Conservation (phyloP, 2,797 vertebrate genomes). For the Neosalanx taihuensis region DNA sequence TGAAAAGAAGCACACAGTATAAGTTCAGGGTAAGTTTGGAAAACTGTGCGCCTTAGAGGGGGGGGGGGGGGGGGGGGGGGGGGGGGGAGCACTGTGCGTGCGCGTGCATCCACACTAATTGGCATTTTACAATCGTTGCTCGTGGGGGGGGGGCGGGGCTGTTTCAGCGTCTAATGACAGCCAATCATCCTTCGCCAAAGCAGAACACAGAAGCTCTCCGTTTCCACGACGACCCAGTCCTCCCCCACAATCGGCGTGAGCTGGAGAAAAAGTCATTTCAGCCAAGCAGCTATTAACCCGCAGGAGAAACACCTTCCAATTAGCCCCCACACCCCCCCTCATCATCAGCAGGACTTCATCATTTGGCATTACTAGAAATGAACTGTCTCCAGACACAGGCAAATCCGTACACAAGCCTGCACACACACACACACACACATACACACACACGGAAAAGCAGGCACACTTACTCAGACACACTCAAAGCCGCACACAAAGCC, state of each 20-base stretch:
- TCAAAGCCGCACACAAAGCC: neutral
- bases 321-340: neutral
- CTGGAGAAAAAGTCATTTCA: neutral
- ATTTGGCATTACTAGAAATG: no score
- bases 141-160: no score
- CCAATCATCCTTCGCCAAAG: neutral
- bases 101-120: neutral
- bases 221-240: neutral
- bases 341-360: no score
- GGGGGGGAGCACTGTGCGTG: neutral
- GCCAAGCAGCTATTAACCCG: neutral
- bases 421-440: neutral
- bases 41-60: neutral
- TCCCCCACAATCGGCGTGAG: neutral
- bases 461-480: neutral
- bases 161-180: neutral
- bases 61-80: no score
- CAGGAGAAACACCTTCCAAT: neutral
- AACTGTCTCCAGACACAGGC: no score
- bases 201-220: neutral
- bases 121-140: no score
- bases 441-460: neutral
- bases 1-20: conserved; percentile 97
- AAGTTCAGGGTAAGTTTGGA: conserved; percentile 91
- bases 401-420: no score